Conservation (phyloP, 2,888 invertebrate genomes). For the Adineta ricciae region DNA sequence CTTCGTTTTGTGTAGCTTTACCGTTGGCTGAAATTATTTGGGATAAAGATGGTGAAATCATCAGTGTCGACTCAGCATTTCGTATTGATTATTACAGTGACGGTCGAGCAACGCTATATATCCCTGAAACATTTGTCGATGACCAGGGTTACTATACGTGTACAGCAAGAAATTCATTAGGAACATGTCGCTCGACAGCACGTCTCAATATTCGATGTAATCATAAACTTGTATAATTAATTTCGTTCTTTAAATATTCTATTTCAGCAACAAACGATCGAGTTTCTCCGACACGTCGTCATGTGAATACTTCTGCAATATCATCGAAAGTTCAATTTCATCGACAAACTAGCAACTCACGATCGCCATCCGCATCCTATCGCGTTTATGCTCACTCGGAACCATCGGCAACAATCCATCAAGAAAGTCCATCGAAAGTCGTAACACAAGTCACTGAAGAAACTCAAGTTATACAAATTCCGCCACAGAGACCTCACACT, state of each 20-base stretch:
- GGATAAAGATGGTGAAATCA: slow-evolving; percentile 3
- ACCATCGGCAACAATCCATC: neutral
- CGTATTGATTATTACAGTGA: slow-evolving; percentile 9
- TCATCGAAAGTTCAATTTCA: neutral
- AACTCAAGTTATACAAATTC: neutral
- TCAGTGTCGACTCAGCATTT: slow-evolving; percentile 9
- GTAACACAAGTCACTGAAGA: neutral
- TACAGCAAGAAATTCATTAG: neutral
- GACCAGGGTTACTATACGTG: slow-evolving; percentile 7
- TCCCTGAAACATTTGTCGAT: slow-evolving; percentile 1
- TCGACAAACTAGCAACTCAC: neutral
- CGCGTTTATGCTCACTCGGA: neutral
- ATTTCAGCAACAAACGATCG: neutral
- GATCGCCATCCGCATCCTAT: neutral
- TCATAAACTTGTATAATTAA: neutral
- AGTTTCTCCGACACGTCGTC: neutral
- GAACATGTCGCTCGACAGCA: slow-evolving; percentile 3
- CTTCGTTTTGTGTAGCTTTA: neutral
- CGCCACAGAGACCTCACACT: neutral
- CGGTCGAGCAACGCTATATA: neutral
- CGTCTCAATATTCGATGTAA: neutral
- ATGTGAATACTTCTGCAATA: neutral
- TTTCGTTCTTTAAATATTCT: no score
- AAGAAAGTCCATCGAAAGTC: no score
- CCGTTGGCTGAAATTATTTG: slow-evolving; percentile 12